Evolutionary conservation across 2,113 vertebrate species (phyloP).

Genomic region (Laticauda laticaudata): DNA sequence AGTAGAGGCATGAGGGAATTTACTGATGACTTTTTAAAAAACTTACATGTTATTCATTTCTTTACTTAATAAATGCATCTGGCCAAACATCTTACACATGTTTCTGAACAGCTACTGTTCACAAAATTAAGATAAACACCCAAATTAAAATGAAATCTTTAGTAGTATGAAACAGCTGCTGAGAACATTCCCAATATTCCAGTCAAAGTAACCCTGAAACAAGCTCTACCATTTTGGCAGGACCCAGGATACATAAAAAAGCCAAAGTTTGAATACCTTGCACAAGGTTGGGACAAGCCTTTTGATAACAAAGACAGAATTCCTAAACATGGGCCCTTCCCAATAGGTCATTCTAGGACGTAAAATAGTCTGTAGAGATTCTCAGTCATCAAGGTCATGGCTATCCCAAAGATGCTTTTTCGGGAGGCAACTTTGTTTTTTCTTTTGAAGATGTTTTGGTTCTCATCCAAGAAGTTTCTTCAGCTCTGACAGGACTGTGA

Average conservation of each 20-base stretch:
- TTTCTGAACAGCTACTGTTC: not conserved
- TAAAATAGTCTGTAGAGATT: too few species aligned
- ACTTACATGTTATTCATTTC: not conserved
- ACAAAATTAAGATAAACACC: not conserved
- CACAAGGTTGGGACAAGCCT: not conserved
- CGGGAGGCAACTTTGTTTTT: too few species aligned
- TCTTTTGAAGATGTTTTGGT: too few species aligned
- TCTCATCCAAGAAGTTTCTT: too few species aligned
- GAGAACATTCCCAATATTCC: not conserved
- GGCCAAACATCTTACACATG: not conserved
- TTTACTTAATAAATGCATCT: not conserved
- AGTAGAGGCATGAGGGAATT: not conserved
- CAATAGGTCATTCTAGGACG: not conserved
- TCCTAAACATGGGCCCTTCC: not conserved
- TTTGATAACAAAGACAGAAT: too few species aligned
- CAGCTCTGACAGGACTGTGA: too few species aligned
- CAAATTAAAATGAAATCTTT: not conserved
- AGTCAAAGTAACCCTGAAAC: not conserved
- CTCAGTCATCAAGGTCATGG: too few species aligned
- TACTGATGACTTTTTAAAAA: not conserved
- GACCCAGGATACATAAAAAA: not conserved
- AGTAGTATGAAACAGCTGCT: not conserved
- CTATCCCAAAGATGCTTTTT: too few species aligned
- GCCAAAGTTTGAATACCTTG: not conserved
- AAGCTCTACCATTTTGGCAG: not conserved